These are phyloP conservation scores for Invenusta paracnida DNA, from an alignment of 2,888 invertebrate species.

Conservation along the genomic window DNA sequence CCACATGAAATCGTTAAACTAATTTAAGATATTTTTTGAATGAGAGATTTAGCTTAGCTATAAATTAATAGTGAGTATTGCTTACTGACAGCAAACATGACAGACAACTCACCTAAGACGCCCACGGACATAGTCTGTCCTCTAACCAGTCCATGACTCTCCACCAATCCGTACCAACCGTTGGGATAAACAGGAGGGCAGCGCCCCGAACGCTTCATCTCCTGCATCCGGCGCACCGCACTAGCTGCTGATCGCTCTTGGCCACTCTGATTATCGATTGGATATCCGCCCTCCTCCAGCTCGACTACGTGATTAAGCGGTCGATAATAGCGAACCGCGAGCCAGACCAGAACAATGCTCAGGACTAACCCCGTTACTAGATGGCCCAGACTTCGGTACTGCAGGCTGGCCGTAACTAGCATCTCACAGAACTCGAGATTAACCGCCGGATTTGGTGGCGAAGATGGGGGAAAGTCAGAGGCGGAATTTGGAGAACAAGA, in stretches of 20 bases:
- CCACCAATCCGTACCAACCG: conserved; percentile 78
- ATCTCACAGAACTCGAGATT: too few species aligned
- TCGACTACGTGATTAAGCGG: not conserved
- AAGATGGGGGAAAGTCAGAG: too few species aligned
- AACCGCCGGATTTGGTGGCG: too few species aligned
- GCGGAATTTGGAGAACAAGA: too few species aligned
- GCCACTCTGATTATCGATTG: conserved; percentile 51
- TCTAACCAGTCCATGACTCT: conserved; percentile 66
- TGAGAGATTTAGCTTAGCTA: too few species aligned
- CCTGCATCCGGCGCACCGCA: conserved; percentile 53
- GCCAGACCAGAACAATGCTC: not conserved
- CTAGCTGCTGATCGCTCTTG: conserved; percentile 53
- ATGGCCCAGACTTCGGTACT: too few species aligned
- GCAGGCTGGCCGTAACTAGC: too few species aligned
- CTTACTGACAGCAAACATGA: too few species aligned
- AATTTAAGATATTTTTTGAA: too few species aligned
- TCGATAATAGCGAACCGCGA: not conserved
- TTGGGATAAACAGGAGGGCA: conserved; percentile 81
- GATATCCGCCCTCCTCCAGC: conserved; percentile 55
- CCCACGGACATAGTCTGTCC: conserved; percentile 65
- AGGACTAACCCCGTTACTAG: too few species aligned
- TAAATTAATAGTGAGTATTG: too few species aligned
- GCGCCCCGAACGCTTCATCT: conserved; percentile 66
- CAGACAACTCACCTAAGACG: conserved; percentile 42
- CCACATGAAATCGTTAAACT: too few species aligned